Conservation (phyloP, 2,888 invertebrate genomes). For the Netelia fuscicornis region DNA sequence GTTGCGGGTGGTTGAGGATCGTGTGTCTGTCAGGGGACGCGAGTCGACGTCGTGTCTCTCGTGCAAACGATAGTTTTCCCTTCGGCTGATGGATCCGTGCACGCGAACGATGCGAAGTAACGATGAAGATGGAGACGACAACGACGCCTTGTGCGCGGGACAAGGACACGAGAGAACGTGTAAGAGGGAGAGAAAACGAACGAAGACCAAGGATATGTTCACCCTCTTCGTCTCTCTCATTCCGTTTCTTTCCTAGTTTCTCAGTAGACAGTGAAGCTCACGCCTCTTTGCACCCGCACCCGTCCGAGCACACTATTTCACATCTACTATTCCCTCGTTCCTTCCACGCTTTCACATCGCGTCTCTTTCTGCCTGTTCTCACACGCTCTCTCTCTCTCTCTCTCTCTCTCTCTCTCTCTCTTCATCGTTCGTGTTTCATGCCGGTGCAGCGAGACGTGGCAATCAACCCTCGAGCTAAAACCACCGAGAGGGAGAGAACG, state of each 20-base stretch:
- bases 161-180: not conserved
- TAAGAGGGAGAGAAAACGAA: not conserved
- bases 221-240: slow-evolving; percentile 25
- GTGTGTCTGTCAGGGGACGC: slow-evolving; percentile 53
- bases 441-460: slow-evolving; percentile 67
- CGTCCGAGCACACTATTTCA: slow-evolving; percentile 16
- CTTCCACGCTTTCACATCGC: slow-evolving; percentile 43
- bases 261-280: slow-evolving; percentile 27
- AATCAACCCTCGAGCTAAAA: slow-evolving; percentile 70
- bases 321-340: not conserved
- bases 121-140: slow-evolving; percentile 19
- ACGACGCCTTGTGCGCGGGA: slow-evolving; percentile 33
- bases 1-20: slow-evolving; percentile 19
- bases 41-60: slow-evolving; percentile 61
- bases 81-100: slow-evolving; percentile 66
- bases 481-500: slow-evolving; percentile 60
- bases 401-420: slow-evolving; percentile 37
- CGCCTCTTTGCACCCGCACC: slow-evolving; percentile 38
- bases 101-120: slow-evolving; percentile 65
- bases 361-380: slow-evolving; percentile 43
- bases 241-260: slow-evolving; percentile 25
- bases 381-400: slow-evolving; percentile 16
- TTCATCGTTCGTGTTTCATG: slow-evolving; percentile 58
- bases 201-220: slow-evolving; percentile 51
- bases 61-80: slow-evolving; percentile 69